Percentiles rank a stretch among this genome's conserved stretches.
These are phyloP conservation scores for Spatula clypeata DNA, from an alignment of 2,797 vertebrate genomes.

Conservation along the genomic window DNA sequence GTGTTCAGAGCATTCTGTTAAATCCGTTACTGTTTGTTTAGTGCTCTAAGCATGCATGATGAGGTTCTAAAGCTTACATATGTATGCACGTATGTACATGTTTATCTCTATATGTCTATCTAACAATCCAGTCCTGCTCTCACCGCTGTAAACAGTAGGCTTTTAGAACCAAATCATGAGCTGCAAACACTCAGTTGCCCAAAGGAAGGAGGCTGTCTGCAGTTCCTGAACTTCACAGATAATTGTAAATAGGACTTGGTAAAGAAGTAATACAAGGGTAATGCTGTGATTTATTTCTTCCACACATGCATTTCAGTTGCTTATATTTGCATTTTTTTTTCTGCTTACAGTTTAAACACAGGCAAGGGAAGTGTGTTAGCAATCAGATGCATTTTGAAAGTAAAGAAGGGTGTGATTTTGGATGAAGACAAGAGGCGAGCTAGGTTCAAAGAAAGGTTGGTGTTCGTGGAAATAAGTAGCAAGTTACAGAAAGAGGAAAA, in stretches of 20 bases:
- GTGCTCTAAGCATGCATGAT: background rate
- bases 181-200: background rate
- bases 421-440: background rate
- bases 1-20: background rate
- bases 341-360: background rate
- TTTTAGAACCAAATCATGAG: rapidly evolving
- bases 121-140: background rate
- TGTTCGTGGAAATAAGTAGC: background rate
- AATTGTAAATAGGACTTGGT: background rate
- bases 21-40: background rate
- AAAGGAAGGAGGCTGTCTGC: background rate
- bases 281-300: background rate
- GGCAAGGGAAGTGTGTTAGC: background rate
- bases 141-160: background rate
- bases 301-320: background rate
- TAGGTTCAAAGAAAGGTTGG: background rate
- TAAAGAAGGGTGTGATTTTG: background rate
- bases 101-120: rapidly evolving
- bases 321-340: background rate
- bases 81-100: background rate
- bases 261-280: background rate
- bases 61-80: background rate
- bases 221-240: background rate
- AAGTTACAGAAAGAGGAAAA: too few species aligned
- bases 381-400: background rate